A percentile compares a stretch with the other conserved stretches of the same genome.
These are phyloP conservation scores for Hiodon tergisus DNA, from an alignment of 2,113 vertebrate species.

Conservation along the genomic window DNA sequence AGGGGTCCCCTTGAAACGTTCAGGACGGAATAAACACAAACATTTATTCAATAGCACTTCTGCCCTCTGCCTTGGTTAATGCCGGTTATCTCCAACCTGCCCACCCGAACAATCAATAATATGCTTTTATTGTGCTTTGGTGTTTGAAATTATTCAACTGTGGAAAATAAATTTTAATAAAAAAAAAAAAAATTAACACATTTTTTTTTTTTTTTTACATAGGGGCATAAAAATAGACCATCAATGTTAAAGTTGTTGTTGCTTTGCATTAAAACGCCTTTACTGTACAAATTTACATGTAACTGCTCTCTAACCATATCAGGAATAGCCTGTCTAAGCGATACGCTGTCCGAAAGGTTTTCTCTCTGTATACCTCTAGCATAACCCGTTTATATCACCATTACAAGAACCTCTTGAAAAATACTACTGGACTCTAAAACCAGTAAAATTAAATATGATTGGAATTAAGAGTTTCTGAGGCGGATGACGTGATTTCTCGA, in stretches of 20 bases:
- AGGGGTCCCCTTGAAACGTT: conserved; percentile 1
- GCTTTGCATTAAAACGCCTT: conserved; percentile 8
- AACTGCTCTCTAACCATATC: not conserved
- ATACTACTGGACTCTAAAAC: no score
- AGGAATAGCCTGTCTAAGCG: not conserved
- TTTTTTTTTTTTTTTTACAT: not conserved
- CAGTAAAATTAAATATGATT: no score
- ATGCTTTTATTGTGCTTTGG: conserved; percentile 4
- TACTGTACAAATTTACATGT: not conserved
- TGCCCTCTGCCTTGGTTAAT: not conserved
- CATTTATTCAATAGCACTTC: not conserved
- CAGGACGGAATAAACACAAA: not conserved
- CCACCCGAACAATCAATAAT: not conserved
- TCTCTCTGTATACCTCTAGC: not conserved
- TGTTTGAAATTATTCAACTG: not conserved
- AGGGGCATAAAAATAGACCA: not conserved
- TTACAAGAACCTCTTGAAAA: no score
- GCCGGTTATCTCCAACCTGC: not conserved
- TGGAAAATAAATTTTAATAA: not conserved
- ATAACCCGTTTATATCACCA: no score
- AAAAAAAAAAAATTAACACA: no score
- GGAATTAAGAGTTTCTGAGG: no score
- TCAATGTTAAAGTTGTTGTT: not conserved
- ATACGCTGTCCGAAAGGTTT: not conserved
- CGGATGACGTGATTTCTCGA: no score